These are phyloP conservation scores for Drosophila pullipes DNA, from an alignment of 2,888 invertebrate genomes.

Conservation along the genomic window DNA sequence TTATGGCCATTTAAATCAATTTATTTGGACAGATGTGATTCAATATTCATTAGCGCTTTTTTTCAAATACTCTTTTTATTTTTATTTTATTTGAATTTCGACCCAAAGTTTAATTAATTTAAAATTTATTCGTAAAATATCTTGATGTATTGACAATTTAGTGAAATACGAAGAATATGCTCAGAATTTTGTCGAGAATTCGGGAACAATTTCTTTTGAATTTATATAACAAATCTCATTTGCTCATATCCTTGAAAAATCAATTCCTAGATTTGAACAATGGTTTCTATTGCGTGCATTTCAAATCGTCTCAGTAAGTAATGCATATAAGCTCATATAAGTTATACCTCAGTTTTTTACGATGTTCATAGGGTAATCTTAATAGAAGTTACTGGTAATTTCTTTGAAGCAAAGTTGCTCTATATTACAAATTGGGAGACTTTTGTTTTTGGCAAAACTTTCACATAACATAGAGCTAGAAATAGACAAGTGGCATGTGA, in stretches of 20 bases:
- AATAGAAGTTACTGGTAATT: not conserved
- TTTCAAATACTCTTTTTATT: not conserved
- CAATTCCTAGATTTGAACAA: not conserved
- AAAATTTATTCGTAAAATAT: not conserved
- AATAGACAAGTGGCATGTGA: slow-evolving; percentile 24
- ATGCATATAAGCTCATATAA: not conserved
- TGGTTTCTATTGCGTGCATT: not conserved
- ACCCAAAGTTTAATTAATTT: not conserved
- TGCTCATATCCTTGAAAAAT: not conserved
- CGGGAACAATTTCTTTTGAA: not conserved
- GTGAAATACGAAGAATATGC: not conserved
- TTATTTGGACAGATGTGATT: slow-evolving; percentile 9
- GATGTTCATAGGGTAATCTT: not conserved
- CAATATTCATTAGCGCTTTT: not conserved
- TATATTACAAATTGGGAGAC: not conserved
- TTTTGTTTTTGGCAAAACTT: slow-evolving; percentile 60
- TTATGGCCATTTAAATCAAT: slow-evolving; percentile 55
- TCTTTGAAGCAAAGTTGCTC: not conserved
- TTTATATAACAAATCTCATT: too few species aligned
- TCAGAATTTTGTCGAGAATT: not conserved
- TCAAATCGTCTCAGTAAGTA: not conserved
- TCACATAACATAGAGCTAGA: slow-evolving; percentile 54
- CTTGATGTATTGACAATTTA: not conserved
- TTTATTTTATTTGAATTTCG: not conserved
- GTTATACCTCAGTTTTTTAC: not conserved